phyloP scores from a whole-genome alignment of 1,140 invertebrate species.

The Cotesia vestalis region DNA sequence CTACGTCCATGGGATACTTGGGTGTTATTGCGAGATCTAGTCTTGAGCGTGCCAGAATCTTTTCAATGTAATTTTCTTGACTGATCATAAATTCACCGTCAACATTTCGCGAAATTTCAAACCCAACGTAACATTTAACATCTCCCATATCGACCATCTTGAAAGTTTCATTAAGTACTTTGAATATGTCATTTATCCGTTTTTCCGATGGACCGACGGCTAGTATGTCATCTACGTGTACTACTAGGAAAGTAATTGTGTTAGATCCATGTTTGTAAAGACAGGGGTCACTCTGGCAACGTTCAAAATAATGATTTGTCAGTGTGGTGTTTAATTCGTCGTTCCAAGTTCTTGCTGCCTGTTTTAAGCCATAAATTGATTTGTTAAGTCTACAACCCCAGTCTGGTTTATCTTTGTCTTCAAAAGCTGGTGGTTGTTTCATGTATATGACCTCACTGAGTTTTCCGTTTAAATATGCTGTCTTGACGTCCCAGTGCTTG shows the following conservation, averaged over 20 bases:
- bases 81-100: constrained; percentile 23
- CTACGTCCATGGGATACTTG: constrained; percentile 35
- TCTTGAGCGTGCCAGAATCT: constrained; percentile 28
- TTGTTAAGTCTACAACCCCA: constrained; percentile 27
- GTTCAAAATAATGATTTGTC: constrained; percentile 7
- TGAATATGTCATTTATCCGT: neutral
- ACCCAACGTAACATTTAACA: constrained; percentile 3
- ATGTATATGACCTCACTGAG: constrained; percentile 61
- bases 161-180: neutral
- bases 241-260: constrained; percentile 9
- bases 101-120: constrained; percentile 11
- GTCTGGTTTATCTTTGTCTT: neutral
- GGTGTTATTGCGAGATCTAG: constrained; percentile 35
- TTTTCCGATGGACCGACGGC: neutral
- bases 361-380: constrained; percentile 39
- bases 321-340: constrained; percentile 16
- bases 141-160: constrained; percentile 29
- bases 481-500: constrained; percentile 54
- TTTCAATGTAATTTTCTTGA: constrained; percentile 41
- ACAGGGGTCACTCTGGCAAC: constrained; percentile 22
- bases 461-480: constrained; percentile 62
- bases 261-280: constrained; percentile 24
- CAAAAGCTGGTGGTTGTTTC: constrained; percentile 50
- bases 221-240: constrained; percentile 38
- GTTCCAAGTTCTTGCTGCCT: constrained; percentile 34